phyloP scores from a whole-genome alignment of 2,113 vertebrate species.

The Corvus hawaiiensis region DNA sequence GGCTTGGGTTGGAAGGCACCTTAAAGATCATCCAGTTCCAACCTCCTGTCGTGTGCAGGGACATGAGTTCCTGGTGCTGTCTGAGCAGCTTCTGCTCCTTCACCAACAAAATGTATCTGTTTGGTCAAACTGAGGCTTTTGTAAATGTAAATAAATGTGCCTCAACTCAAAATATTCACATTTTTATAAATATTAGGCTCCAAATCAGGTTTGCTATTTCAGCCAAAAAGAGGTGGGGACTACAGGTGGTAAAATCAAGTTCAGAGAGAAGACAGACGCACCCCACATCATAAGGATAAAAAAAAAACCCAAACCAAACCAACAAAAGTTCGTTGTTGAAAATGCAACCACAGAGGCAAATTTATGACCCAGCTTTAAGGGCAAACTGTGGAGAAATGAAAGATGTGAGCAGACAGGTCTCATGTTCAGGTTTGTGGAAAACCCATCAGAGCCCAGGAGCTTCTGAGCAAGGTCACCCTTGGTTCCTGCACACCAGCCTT shows the following conservation, averaged over 20 bases:
- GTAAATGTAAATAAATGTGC: not conserved
- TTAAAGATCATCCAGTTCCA: not conserved
- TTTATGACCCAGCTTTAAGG: not conserved
- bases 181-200: not conserved
- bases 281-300: not conserved
- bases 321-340: not conserved
- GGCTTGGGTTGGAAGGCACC: not conserved
- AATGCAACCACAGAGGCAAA: not conserved
- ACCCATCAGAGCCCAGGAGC: not conserved
- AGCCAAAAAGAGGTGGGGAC: not conserved
- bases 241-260: not conserved
- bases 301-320: too few relatives aligned
- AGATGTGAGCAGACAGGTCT: not conserved
- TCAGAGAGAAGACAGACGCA: not conserved
- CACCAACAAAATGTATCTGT: not conserved
- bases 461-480: not conserved
- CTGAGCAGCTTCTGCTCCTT: not conserved
- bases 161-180: not conserved
- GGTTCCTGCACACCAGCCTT: not conserved
- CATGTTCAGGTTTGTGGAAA: not conserved
- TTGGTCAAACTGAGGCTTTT: not conserved
- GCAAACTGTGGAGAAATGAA: not conserved
- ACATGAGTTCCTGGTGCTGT: not conserved
- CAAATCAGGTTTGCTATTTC: not conserved
- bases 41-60: not conserved